Evolutionary conservation across 2,797 vertebrate genomes (phyloP), one percentile per base, ranked within the genome.

Genomic region (Pangasius djambal): DNA sequence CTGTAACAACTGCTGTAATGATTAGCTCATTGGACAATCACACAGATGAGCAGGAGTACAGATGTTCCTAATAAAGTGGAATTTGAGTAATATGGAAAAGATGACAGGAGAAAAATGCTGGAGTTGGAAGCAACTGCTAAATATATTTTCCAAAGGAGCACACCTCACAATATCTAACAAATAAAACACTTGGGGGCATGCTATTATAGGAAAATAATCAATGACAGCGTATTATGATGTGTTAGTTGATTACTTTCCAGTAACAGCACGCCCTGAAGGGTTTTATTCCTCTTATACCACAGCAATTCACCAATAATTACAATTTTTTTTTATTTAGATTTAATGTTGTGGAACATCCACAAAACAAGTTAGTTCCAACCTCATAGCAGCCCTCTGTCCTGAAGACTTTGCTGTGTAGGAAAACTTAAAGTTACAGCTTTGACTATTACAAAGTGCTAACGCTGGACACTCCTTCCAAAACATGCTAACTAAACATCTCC

Each of bases 41-140:
- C 6, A 18, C 74, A 50, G 50, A 75, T 50, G 25, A 28, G 12
- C 22, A 55, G 12, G 28, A 57, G 15, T 18, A 22, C 52, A 34
- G 18, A 81, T 59, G 52, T 81, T 34, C 40, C 31, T 81, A 81
- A 81, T 81, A 59, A 59, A 81, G 31, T 81, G 31, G 57, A 57
- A 57, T 79, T 20, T 55, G 16, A 20, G n/a, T 55, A 57, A 52
- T 78, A 16, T 50, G 75, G 75, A 78, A 78, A 78, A n/a, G 52
- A 78, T 52, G 75, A 50, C 13, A 52, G 12, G 75, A 50, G 28
- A 57, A 18, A 79, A 79, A 55, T 20, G n/a, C 48, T 20, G 16
- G 50, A 31, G 77, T 79, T 57, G 28, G 2, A 74, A 9, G 44
- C 70, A 74, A 44, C 25, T 74, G 70, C 37, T 44, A 44, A 74